Evolutionary conservation across 2,113 vertebrate species (phyloP), one percentile per base, ranked within the genome.

Genomic region (Cebus imitator): DNA sequence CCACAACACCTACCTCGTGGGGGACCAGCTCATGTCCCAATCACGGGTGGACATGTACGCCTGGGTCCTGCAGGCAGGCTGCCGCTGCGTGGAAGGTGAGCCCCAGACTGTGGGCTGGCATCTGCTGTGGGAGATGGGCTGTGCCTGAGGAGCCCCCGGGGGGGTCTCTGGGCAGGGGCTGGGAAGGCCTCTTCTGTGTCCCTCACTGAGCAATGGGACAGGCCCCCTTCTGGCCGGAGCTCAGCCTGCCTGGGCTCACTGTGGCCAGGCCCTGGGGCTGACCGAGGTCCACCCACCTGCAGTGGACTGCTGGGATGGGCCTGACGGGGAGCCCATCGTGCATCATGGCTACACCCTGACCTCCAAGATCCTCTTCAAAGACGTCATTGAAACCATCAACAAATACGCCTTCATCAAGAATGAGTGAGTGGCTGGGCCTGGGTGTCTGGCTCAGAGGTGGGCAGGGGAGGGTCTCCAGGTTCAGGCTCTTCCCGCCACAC

Each of bases 221-320:
- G 83, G 14, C n/a, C 13, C 37, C 10, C 30, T 43, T 64, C 30
- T 8, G 0, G 48, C 14, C 37, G 10, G 61, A 2, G 48, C 21
- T 30, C 57, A 61, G 76, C 18, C 17, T 79, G 30, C 50, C 40
- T 18, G 27, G 16, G 35, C 20, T 27, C 57, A 52, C 14, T 7
- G 16, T 3, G 45, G 40, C n/a, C 8, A 1, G 18, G 90, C 50
- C n/a, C 6, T 1, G 17, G 75, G 1, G 21, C 88, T 94, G 94
- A 97, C 48, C 0, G 3, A 1, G 61, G 48, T 80, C 95, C 76
- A 0, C 23, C 17, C 4, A 82, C 94, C 97, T 90, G 0, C 98
- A 99, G 99, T 99, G 97, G 99, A 99, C 98, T 99, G 99, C 97
- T 99, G 99, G 99, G 99, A 99, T 0, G 99, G 99, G 55, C 99